Conservation (phyloP, 2,888 invertebrate genomes). For the Lasioglossum oenotherae region DNA sequence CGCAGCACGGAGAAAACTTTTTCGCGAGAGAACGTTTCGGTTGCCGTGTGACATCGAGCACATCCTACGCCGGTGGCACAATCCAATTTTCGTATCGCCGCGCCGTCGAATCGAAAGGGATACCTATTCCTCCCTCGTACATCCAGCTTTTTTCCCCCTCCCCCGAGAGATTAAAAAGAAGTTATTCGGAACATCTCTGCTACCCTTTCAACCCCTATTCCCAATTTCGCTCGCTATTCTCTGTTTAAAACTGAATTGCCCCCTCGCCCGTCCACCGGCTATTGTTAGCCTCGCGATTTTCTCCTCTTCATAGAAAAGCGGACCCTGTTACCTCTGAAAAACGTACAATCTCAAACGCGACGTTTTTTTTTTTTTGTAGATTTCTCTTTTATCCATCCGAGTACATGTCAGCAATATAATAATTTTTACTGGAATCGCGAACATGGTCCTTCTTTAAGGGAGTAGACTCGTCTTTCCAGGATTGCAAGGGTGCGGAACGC, state of each 20-base stretch:
- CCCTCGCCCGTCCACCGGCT: neutral
- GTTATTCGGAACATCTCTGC: conserved; percentile 33
- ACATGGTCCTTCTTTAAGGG: neutral
- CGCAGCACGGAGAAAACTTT: neutral
- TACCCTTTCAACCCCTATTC: neutral
- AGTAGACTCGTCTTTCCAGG: too few species aligned
- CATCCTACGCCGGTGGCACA: conserved; percentile 30
- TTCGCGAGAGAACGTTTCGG: conserved; percentile 25
- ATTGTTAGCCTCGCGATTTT: neutral
- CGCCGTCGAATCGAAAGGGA: conserved; percentile 57
- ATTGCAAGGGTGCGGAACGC: too few species aligned
- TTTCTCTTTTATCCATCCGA: neutral
- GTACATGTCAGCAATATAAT: neutral
- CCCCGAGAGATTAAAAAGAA: conserved; percentile 50
- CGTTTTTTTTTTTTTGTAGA: neutral
- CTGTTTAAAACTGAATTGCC: conserved; percentile 25
- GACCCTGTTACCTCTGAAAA: neutral
- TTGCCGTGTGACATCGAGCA: conserved; percentile 25
- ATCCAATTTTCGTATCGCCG: conserved; percentile 62
- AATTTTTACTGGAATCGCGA: neutral
- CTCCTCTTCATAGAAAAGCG: neutral
- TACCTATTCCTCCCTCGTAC: conserved; percentile 27
- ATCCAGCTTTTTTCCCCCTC: conserved; percentile 32
- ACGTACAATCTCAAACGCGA: neutral
- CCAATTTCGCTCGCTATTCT: conserved; percentile 28